phyloP scores from a whole-genome alignment of 1,140 invertebrate species.

The Trichonephila clavipes region DNA sequence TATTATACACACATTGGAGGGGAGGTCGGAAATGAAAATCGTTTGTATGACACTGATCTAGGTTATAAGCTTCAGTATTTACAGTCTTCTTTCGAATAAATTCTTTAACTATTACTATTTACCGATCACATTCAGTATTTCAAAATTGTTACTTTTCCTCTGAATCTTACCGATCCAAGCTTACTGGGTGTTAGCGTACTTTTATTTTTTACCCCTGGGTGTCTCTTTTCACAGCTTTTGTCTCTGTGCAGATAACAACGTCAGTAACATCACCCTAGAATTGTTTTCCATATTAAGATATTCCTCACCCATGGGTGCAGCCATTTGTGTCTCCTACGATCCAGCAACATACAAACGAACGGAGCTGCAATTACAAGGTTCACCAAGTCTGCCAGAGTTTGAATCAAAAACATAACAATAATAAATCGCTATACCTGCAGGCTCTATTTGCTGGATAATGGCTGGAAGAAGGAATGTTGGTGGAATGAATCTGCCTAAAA shows the following conservation, averaged over 20 bases:
- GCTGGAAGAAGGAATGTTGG: not conserved
- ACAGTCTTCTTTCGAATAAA: no score
- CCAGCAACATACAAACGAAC: not conserved
- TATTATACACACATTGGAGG: no score
- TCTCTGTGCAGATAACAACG: not conserved
- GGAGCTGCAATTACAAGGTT: not conserved
- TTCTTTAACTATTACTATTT: no score
- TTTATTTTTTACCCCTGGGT: not conserved
- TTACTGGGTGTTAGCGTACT: not conserved
- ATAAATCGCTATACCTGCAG: not conserved
- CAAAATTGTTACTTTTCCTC: no score
- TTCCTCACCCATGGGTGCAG: constrained; percentile 13
- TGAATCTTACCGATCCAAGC: no score
- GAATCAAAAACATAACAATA: not conserved
- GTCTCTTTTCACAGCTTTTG: not conserved
- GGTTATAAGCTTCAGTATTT: no score
- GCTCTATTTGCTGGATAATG: not conserved
- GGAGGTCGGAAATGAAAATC: no score
- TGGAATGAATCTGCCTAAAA: not conserved
- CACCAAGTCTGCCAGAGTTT: not conserved
- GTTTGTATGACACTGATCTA: no score
- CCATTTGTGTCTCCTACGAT: not conserved
- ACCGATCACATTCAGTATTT: no score
- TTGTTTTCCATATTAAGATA: not conserved
- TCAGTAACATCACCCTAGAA: not conserved